phyloP scores from a whole-genome alignment of 2,113 vertebrate species.

The Melospiza melodia region DNA sequence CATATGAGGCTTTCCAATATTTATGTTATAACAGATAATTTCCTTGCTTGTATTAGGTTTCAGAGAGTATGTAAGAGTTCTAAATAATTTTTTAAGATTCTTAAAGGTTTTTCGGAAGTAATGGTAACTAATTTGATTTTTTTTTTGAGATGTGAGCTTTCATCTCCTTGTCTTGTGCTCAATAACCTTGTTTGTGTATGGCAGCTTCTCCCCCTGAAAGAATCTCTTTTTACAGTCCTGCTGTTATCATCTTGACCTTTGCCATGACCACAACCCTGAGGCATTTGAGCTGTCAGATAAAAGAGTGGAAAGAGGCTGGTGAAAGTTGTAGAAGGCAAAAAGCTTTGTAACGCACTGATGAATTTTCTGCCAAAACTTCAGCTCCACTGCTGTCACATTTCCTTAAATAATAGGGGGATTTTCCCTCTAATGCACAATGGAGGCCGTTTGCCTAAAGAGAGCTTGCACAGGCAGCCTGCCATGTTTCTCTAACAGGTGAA shows the following conservation, averaged over 20 bases:
- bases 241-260: slow-evolving; percentile 58
- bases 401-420: slow-evolving; percentile 63
- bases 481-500: slow-evolving; percentile 70
- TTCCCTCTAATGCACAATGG: slow-evolving; percentile 34
- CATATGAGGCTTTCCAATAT: background rate
- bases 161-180: background rate
- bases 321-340: slow-evolving; percentile 38
- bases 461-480: slow-evolving; percentile 57
- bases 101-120: background rate
- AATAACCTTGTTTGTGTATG: slow-evolving; percentile 6
- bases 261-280: background rate
- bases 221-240: slow-evolving; percentile 1
- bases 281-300: slow-evolving; percentile 55
- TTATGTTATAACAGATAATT: background rate
- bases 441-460: slow-evolving; percentile 70
- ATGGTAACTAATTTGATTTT: background rate
- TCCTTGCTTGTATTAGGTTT: background rate
- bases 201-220: background rate
- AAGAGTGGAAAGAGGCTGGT: background rate
- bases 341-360: slow-evolving; percentile 28
- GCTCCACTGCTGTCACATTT: slow-evolving; percentile 60
- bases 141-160: background rate
- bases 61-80: background rate
- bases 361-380: slow-evolving; percentile 57
- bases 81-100: background rate